Evolutionary conservation across 2,113 vertebrate genomes (phyloP), one percentile per base, ranked within the genome.

Genomic region (Rafetus swinhoei): DNA sequence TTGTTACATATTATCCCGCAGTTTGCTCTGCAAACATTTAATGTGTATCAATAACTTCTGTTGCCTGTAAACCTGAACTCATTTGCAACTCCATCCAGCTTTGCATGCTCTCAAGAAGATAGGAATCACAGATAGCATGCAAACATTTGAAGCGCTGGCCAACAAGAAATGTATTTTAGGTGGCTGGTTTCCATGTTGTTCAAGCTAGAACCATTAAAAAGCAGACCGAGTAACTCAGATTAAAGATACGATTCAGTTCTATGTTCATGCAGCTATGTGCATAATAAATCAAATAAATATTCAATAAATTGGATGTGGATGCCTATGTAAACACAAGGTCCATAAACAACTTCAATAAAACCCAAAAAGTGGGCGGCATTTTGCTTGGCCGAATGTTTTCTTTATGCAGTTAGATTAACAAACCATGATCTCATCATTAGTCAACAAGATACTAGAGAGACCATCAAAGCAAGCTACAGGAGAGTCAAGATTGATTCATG

Each of bases 401-500:
- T 97, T 98, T 98, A 97, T 98, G 96, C 90, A 87, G 94, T 96
- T 97, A 97, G 98, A 96, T 97, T 97, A 98, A 97, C 98, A 98
- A 98, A 98, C 92, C 94, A 97, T 97, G 98, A 98, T 98, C 97
- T 98, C 97, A 98, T 97, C 97, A 93, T 98, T 98, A 98, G 98
- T 98, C 98, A 98, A 98, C 97, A 95, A 98, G 97, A 98, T 98
- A 97, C 96, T 93, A 96, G 97, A 97, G 95, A 94, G 95, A 96
- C 95, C 98, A 98, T 99, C 98, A 99, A 99, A 99, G 98, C 96
- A 97, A 98, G 96, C 98, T 97, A 97, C 97, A 72, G 98, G 98
- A 98, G 97, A 96, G 97, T 97, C 72, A 50, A 93, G 96, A 97
- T 52, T 96, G 97, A 97, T 97, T 96, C 97, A 50, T 95, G 97